A percentile compares a stretch with the other conserved stretches of the same genome.
Evolutionary conservation across 2,888 invertebrate species (phyloP).

Genomic region (Galerucella pusilla): DNA sequence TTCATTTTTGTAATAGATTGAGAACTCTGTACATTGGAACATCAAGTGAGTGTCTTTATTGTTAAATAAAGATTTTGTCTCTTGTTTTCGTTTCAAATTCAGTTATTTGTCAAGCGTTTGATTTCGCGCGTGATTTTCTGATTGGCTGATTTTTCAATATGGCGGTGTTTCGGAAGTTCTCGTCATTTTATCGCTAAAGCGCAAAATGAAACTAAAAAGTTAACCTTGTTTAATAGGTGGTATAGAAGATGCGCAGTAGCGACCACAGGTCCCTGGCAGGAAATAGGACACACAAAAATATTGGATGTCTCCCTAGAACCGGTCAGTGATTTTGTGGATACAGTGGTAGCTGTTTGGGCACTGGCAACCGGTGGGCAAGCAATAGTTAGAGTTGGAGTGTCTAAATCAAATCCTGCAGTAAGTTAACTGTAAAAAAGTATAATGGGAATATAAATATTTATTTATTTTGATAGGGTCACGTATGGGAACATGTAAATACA

Average conservation of each 20-base stretch:
- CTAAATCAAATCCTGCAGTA: constrained; percentile 78
- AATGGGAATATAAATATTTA: background rate
- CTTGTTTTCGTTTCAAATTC: too few species aligned
- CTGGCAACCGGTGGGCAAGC: constrained; percentile 89
- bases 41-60: too few species aligned
- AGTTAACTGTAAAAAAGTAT: constrained; percentile 49
- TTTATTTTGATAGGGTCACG: constrained; percentile 69
- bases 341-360: constrained; percentile 80
- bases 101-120: too few species aligned
- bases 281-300: constrained; percentile 87
- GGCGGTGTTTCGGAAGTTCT: too few species aligned
- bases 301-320: constrained; percentile 76
- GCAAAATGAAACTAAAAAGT: too few species aligned
- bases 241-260: constrained; percentile 77
- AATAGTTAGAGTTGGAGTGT: constrained; percentile 83
- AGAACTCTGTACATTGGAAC: too few species aligned
- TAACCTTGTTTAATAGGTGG: constrained; percentile 41
- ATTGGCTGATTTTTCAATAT: too few species aligned
- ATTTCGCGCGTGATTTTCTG: too few species aligned
- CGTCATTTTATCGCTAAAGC: too few species aligned
- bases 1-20: too few species aligned
- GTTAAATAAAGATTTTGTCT: too few species aligned
- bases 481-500: constrained; percentile 84
- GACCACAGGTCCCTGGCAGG: constrained; percentile 89
- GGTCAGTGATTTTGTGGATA: constrained; percentile 65